Evolutionary conservation across 1,140 invertebrate species (phyloP), one percentile per base, ranked within the genome.

Genomic region (Bombus soroeensis): DNA sequence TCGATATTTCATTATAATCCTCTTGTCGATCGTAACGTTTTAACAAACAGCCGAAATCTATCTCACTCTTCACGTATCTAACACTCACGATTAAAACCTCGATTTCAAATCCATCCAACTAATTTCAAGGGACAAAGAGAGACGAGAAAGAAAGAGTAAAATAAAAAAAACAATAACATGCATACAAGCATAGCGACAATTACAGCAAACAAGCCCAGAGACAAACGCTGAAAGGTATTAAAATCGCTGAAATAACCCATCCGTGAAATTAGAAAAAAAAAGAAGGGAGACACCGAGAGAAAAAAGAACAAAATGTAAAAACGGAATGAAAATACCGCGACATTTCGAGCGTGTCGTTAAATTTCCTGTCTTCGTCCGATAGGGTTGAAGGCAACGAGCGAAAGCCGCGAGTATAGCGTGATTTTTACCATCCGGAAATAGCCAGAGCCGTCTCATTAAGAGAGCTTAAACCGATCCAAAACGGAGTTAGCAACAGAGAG

Each of bases 361-460:
- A 81, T 81, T 81, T 39, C 28, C 68, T 22, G 37, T 53, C 37
- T 34, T 72, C 78, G 64, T 3, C 15, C 66, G 66, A 32, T 22
- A 37, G 32, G 22, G 3, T 25, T 9, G 9, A 18, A 9, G 3
- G 18, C 18, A 18, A 68, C 18, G 32, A 34, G 18, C 9, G 32
- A 68, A 34, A 25, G 0, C n/a, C n/a, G 6, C 64, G 47, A 41
- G 43, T 47, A 70, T 80, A 64, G 34, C 0, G 37, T 10, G 34
- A 59, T 64, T 64, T 78, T 68, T 70, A 9, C 28, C 28, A 13
- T n/a, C n/a, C 59, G 39, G 41, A 79, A 81, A 81, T 81, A 62
- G 28, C 28, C n/a, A 12, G 13, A 43, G 12, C 28, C 70, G 22
- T 15, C 43, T 81, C 66, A 73, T 81, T 62, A 81, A 72, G 70